Percentiles rank a stretch among this genome's conserved stretches.
phyloP scores from a whole-genome alignment of 2,888 invertebrate genomes.

The Cordylochernes scorpioides region DNA sequence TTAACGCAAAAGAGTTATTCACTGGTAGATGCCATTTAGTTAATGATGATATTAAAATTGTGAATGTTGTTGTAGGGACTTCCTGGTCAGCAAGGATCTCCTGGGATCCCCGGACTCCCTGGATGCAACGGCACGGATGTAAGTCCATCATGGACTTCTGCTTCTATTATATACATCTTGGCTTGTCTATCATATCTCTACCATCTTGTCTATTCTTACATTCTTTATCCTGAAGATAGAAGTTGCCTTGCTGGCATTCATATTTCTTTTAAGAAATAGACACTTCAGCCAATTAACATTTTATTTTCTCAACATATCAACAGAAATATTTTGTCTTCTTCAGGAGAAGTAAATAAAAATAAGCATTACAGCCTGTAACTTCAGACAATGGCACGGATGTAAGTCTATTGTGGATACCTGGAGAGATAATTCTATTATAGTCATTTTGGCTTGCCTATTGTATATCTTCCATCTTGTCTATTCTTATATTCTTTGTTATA shows the following conservation, averaged over 20 bases:
- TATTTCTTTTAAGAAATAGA: too few relatives aligned
- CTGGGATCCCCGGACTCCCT: constrained; percentile 36
- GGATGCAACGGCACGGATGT: constrained; percentile 46
- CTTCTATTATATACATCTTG: neutral
- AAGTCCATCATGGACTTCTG: constrained; percentile 1
- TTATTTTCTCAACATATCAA: too few relatives aligned
- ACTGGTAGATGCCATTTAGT: too few relatives aligned
- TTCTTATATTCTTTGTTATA: neutral
- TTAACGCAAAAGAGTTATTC: too few relatives aligned
- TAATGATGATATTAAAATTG: too few relatives aligned
- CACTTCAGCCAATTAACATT: too few relatives aligned
- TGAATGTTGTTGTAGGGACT: constrained; percentile 5
- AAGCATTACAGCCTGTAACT: neutral
- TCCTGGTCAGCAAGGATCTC: constrained; percentile 8
- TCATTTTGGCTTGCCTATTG: neutral
- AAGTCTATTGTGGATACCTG: constrained; percentile 1
- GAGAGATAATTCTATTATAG: neutral
- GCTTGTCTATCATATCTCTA: neutral
- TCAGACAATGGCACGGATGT: constrained; percentile 36
- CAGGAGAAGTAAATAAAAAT: too few relatives aligned
- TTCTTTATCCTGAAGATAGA: too few relatives aligned
- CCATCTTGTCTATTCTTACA: neutral
- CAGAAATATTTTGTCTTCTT: too few relatives aligned
- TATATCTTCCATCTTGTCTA: neutral
- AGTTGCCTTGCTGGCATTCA: too few relatives aligned